Base-by-base conservation (phyloP, 2,797 vertebrate genomes). In the Jordanella pulchra region DNA sequence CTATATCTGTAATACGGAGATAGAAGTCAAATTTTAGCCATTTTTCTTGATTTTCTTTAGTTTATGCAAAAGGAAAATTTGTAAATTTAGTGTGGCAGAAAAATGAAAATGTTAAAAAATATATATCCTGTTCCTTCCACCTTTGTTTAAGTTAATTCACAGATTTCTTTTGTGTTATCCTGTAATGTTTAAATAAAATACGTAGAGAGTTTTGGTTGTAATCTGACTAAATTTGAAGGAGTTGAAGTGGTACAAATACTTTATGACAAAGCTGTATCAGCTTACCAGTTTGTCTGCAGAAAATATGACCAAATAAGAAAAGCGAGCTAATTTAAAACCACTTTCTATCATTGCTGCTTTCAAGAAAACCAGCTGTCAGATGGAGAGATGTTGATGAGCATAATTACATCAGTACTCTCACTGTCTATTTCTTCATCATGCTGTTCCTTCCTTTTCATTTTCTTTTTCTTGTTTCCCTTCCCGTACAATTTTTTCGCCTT, bases 221-320 rank as follows among this genome's bases (percentile, higher is more conserved):
- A 50, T 50, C 4, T 42, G 35, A 42, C 32, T 30, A 35, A 1
- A 13, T 39, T 23, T 42, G 35, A 25, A n/a, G 25, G 42, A n/a
- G 21, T 12, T n/a, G 7, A 63, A 42, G 2, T n/a, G 12, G 10
- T 61, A 42, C 15, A 23, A n/a, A 42, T 13, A 15, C 1, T 63
- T 63, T 63, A 5, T 25, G 39, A 42, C 14, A 12, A 9, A 56
- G 21, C 56, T 13, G 47, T 71, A 78, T 68, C 76, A 74, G 79
- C 70, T 72, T 66, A 53, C 73, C 79, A 83, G 78, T 39, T 84
- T 79, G 71, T 65, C 21, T 72, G 56, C 67, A 17, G 73, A 66
- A 65, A 51, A 69, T 44, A 58, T 63, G n/a, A 76, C 67, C 68
- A 77, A 83, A 77, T 69, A 74, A 81, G n/a, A 30, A 45, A 28